A percentile compares a stretch with the other conserved stretches of the same genome.
Conservation (phyloP, 2,797 vertebrate species). For the Emydoidea blandingii region DNA sequence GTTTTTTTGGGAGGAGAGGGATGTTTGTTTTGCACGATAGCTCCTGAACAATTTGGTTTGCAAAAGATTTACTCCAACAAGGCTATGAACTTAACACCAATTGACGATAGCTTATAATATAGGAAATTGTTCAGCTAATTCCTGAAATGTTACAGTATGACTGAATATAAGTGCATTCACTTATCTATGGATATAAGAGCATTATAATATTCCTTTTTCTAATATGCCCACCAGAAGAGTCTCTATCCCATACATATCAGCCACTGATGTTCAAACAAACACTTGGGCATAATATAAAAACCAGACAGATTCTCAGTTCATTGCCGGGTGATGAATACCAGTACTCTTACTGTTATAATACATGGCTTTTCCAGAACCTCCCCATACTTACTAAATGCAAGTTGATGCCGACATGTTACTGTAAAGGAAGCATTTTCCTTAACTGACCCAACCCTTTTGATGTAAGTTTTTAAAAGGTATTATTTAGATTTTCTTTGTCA, state of each 20-base stretch:
- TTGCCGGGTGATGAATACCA: background rate
- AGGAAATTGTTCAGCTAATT: conserved; percentile 13
- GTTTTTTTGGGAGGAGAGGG: background rate
- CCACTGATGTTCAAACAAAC: background rate
- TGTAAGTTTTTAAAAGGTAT: background rate
- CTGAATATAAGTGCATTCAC: conserved; percentile 29
- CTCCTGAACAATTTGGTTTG: conserved; percentile 34
- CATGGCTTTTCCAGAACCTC: background rate
- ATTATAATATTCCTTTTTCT: background rate
- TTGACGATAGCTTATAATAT: background rate
- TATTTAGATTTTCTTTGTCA: background rate
- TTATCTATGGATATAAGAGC: conserved; percentile 2
- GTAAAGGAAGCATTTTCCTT: background rate
- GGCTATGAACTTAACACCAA: background rate
- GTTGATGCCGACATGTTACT: background rate
- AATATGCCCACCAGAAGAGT: background rate
- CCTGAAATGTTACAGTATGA: conserved; percentile 42
- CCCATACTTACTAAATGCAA: background rate
- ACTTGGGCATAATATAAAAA: background rate
- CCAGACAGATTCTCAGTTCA: background rate
- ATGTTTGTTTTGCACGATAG: conserved; percentile 44
- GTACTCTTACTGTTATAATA: background rate
- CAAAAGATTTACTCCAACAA: background rate
- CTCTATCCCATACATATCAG: background rate
- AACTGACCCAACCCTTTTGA: background rate